Percentiles rank a stretch among this genome's conserved stretches.
Evolutionary conservation across 2,797 vertebrate genomes (phyloP).

Genomic region (Poliocrania exsul): DNA sequence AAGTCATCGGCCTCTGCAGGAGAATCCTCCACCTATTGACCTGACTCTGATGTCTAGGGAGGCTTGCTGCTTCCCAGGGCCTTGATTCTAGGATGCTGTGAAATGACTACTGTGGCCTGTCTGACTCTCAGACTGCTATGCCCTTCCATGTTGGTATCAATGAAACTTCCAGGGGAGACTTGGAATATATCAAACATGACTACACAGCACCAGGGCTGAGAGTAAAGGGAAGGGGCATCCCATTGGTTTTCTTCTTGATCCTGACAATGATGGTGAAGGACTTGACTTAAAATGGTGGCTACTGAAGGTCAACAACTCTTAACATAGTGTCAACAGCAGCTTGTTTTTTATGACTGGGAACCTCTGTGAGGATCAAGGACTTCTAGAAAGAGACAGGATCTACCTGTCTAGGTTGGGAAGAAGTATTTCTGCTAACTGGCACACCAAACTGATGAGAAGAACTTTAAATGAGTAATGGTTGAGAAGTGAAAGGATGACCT

Average conservation of each 20-base stretch:
- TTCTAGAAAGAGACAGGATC: not conserved
- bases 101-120: not conserved
- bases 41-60: not conserved
- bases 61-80: not conserved
- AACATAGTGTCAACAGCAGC: not conserved
- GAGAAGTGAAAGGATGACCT: not conserved
- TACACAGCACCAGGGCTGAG: not conserved
- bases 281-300: not conserved
- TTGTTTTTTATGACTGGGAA: not conserved
- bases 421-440: not conserved
- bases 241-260: not conserved
- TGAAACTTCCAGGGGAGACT: not conserved
- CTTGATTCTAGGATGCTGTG: not conserved
- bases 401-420: not conserved
- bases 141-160: not conserved
- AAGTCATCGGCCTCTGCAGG: not conserved
- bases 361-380: not conserved
- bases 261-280: not conserved
- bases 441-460: not conserved
- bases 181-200: not conserved
- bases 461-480: not conserved
- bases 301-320: not conserved
- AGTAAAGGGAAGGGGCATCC: not conserved
- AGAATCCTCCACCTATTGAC: not conserved
- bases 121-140: not conserved